Base-by-base conservation (phyloP, 2,888 invertebrate species). In the Rhamnusium bicolor region DNA sequence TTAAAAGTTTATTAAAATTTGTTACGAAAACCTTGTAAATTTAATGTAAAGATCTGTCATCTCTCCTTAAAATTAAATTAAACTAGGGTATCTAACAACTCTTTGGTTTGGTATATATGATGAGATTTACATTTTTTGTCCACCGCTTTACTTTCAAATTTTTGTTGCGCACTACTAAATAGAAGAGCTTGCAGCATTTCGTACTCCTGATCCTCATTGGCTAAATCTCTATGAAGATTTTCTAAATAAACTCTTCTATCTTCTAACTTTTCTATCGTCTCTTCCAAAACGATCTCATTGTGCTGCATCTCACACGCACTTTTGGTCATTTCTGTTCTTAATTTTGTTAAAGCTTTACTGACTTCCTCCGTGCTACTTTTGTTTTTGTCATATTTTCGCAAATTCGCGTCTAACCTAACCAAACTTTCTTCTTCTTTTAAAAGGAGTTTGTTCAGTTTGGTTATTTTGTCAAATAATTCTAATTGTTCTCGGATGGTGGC, bases 361-460 rank as follows among this genome's bases (percentile, higher is more conserved):
- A 87, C 77, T 65, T 87, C 86, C 3, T 86, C 86, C 0, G 80
- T 80, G 54, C 79, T 81, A 18, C 67, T 76, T 81, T 82, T 79
- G 72, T 84, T 82, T 75, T 86, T 86, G 69, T 87, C 87, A 80
- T 85, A 86, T 86, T 85, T 92, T 88, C 82, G 91, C 75, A 84
- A 88, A 86, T 76, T 90, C 79, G 83, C 90, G 88, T 87, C 91
- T 88, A 95, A 85, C 79, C 94, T 89, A 2, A 94, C 92, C 1
- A 95, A 89, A 70, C 92, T 88, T 84, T 94, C 94, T 84, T 95
- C 94, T 85, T 95, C 94, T 71, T 92, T 90, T 71, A 94, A 92
- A 71, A 95, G 87, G 82, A 92, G 90, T 84, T 94, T 93, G 85
- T 95, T 95, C 24, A 95, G 89, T 66, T 92, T 92, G 21, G 93